Evolutionary conservation across 2,888 invertebrate species (phyloP), one percentile per base, ranked within the genome.

Genomic region (Encarsia formosa): DNA sequence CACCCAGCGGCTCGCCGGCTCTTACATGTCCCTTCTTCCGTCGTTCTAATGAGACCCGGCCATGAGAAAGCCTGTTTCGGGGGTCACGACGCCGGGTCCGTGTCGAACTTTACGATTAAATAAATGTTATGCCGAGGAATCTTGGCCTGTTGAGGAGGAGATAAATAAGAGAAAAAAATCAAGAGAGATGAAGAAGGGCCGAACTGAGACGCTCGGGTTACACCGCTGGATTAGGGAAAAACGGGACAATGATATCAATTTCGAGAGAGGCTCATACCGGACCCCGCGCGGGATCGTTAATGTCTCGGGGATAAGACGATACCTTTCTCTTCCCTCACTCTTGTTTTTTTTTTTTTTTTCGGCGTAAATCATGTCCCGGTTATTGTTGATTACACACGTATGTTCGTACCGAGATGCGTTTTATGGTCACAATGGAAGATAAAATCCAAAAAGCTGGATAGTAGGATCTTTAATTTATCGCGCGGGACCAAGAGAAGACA

Each of bases 91-190:
- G 49, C 44, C 57, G 26, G 37, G 19, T 51, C 45, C 51, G 45
- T 54, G 57, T 57, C 57, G 54, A 57, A 57, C 53, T 57, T 48
- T 54, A 51, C 51, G 51, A 57, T 57, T 51, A 57, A 57, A 57
- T 51, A 48, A 56, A 57, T 50, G 54, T 45, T 50, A 39, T 46
- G 39, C 40, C 40, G 5, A 35, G 37, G 45, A 45, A 35, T 35
- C 15, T 29, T 15, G 45, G 8, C 29, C 13, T 29, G 13, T 39
- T 13, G 18, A 50, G 34, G 19, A 24, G 29, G 34, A 32, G 26
- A 29, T 18, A 24, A 29, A n/a, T 3, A 19, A n/a, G 38, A 39
- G 22, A 45, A n/a, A 24, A 11, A 45, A 11, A 16, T 23, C n/a
- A n/a, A 42, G 4, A 2, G 42, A 20, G 23, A 43, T 20, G 18